Conservation (phyloP, 2,888 invertebrate genomes). For the Orthosia cruda region DNA sequence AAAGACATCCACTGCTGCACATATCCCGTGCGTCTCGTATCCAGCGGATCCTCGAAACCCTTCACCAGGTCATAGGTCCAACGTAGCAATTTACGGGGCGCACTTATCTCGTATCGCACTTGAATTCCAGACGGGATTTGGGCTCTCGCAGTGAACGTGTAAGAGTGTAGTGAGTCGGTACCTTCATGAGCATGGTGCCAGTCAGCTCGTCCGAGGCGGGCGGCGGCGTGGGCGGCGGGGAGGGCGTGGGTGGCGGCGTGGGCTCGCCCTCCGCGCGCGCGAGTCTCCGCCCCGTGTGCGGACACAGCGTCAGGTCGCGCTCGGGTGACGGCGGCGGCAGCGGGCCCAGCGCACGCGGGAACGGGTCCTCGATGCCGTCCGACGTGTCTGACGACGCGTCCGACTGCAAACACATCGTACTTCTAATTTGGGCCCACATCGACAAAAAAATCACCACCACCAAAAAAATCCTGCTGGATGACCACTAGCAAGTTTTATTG, state of each 20-base stretch:
- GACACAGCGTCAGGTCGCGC: constrained; percentile 94
- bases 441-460: background rate
- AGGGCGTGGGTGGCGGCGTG: constrained; percentile 91
- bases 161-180: constrained; percentile 44
- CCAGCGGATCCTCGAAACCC: too few species aligned
- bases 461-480: background rate
- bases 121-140: too few species aligned
- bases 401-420: constrained; percentile 70
- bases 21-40: too few species aligned
- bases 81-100: too few species aligned
- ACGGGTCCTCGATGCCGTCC: constrained; percentile 93
- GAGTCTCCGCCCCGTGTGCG: constrained; percentile 82
- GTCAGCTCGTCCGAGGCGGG: constrained; percentile 67
- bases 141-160: background rate
- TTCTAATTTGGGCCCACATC: background rate
- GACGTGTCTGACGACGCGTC: constrained; percentile 90
- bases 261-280: constrained; percentile 93
- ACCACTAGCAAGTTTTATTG: constrained; percentile 11
- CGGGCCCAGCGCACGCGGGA: constrained; percentile 89
- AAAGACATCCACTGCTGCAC: too few species aligned
- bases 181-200: constrained; percentile 88
- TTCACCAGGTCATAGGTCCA: too few species aligned
- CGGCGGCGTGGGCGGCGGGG: constrained; percentile 83
- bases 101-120: too few species aligned
- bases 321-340: constrained; percentile 92